These are phyloP conservation scores for Diarsia mendica DNA, from an alignment of 2,888 invertebrate genomes.

Conservation along the genomic window DNA sequence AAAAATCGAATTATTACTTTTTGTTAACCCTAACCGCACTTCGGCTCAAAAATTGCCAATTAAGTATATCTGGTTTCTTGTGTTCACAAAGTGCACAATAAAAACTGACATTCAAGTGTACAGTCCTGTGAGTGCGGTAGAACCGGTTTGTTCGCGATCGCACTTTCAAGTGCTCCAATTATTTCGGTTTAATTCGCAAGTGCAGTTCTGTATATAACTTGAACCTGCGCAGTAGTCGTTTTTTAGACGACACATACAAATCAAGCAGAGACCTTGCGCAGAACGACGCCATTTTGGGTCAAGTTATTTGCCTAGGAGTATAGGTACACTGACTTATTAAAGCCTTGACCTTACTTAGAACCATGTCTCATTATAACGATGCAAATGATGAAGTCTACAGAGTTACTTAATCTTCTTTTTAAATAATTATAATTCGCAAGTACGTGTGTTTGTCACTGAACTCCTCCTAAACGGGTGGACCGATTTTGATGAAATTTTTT, in stretches of 20 bases:
- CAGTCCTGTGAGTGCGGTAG: background rate
- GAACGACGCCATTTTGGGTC: no score
- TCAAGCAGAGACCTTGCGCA: no score
- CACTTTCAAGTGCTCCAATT: conserved; percentile 58
- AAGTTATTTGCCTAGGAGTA: no score
- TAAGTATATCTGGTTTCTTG: background rate
- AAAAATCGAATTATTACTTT: no score
- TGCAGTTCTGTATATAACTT: no score
- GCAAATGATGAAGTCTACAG: background rate
- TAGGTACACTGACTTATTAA: background rate
- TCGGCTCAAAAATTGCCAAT: background rate
- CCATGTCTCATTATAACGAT: background rate
- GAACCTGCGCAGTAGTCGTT: no score
- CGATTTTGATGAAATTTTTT: no score
- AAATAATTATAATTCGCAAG: no score
- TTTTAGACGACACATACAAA: no score
- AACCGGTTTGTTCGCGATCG: conserved; percentile 48
- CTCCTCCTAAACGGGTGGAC: no score
- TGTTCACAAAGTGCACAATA: conserved; percentile 6
- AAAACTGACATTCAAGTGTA: conserved; percentile 32
- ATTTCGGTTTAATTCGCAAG: conserved; percentile 20
- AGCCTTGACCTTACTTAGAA: background rate
- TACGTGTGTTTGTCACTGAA: no score
- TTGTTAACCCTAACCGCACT: no score
- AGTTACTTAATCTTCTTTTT: background rate